phyloP scores from a whole-genome alignment of 2,888 invertebrate genomes.

The Ecdyonurus torrentis region DNA sequence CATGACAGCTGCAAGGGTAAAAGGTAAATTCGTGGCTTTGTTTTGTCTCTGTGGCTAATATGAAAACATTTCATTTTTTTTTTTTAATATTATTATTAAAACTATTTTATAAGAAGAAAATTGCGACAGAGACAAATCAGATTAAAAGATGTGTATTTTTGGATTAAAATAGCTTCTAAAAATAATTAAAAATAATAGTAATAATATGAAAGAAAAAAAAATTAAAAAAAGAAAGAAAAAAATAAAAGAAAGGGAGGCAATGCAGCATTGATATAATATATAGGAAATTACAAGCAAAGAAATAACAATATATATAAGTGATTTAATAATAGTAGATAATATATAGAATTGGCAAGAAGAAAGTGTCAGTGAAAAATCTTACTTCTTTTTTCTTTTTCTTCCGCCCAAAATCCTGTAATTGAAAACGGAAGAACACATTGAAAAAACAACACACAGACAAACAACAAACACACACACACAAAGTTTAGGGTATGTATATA shows the following conservation, averaged over 20 bases:
- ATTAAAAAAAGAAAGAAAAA: not conserved
- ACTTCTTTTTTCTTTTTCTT: slow-evolving; percentile 98
- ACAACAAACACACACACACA: slow-evolving; percentile 17
- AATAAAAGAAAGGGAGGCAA: not conserved
- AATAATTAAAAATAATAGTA: too few species aligned
- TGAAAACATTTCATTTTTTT: too few species aligned
- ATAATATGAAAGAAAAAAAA: too few species aligned
- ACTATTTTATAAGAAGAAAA: too few species aligned
- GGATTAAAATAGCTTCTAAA: too few species aligned
- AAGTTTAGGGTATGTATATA: slow-evolving; percentile 11
- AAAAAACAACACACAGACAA: slow-evolving; percentile 24
- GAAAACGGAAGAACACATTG: slow-evolving; percentile 29
- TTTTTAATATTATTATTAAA: too few species aligned
- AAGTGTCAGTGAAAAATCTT: slow-evolving; percentile 35
- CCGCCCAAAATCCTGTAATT: slow-evolving; percentile 84
- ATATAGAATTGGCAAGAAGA: slow-evolving; percentile 13
- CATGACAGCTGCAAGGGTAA: not conserved
- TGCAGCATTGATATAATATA: not conserved
- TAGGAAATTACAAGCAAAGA: not conserved
- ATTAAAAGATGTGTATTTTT: too few species aligned
- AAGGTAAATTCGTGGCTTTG: too few species aligned
- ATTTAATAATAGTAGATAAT: slow-evolving; percentile 7
- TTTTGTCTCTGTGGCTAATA: too few species aligned
- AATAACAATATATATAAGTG: not conserved
- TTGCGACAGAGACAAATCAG: too few species aligned